phyloP scores from a whole-genome alignment of 2,888 invertebrate genomes.

The Epiblema foenella region DNA sequence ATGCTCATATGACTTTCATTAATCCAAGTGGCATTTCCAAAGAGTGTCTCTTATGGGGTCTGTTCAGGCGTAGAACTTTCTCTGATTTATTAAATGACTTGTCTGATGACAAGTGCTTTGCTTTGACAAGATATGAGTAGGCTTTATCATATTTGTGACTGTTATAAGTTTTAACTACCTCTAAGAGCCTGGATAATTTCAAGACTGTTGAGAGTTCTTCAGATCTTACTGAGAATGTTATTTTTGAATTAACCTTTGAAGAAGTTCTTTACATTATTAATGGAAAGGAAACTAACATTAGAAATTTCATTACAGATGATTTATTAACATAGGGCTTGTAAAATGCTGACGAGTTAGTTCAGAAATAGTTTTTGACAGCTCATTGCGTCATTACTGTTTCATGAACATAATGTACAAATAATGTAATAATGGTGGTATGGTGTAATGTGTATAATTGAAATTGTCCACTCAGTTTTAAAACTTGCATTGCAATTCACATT shows the following conservation, averaged over 20 bases:
- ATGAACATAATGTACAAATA: too few species aligned
- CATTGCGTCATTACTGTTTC: too few species aligned
- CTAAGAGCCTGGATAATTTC: not conserved
- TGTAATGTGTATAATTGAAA: too few species aligned
- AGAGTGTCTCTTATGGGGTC: slow-evolving; percentile 39
- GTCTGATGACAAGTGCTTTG: slow-evolving; percentile 10
- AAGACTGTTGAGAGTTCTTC: not conserved
- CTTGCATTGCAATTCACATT: too few species aligned
- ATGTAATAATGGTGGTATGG: too few species aligned
- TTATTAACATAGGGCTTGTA: too few species aligned
- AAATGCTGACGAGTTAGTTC: too few species aligned
- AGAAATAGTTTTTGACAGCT: too few species aligned
- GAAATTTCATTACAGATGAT: too few species aligned
- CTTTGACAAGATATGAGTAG: slow-evolving; percentile 12
- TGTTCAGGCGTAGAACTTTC: slow-evolving; percentile 31
- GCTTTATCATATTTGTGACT: not conserved
- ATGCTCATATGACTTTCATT: not conserved
- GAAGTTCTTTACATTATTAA: too few species aligned
- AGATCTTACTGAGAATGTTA: not conserved
- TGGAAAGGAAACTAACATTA: too few species aligned
- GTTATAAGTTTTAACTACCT: not conserved
- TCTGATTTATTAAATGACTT: slow-evolving; percentile 37
- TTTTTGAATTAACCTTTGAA: not conserved
- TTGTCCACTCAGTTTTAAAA: too few species aligned
- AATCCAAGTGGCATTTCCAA: slow-evolving; percentile 51